These are phyloP conservation scores for Thumatha senex DNA, from an alignment of 2,888 invertebrate species.

Conservation along the genomic window DNA sequence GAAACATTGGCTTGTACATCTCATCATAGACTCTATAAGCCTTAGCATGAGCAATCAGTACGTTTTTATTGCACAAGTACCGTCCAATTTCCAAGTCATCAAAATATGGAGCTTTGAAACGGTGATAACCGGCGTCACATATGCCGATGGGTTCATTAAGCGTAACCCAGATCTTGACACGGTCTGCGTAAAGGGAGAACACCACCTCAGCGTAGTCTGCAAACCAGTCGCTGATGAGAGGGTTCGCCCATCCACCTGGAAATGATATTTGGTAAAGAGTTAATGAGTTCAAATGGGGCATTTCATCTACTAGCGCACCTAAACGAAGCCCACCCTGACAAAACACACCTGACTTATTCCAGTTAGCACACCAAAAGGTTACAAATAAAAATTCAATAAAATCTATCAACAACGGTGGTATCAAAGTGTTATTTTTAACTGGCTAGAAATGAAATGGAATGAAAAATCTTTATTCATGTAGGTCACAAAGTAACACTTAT, in stretches of 20 bases:
- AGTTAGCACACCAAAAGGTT: too few species aligned
- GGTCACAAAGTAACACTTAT: too few species aligned
- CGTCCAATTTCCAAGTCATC: conserved; percentile 4
- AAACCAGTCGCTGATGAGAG: conserved; percentile 82
- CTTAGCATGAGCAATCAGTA: conserved; percentile 86
- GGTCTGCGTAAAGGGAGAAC: conserved; percentile 80
- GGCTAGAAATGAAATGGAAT: too few species aligned
- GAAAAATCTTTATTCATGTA: too few species aligned
- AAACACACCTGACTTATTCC: too few species aligned
- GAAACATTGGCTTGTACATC: conserved; percentile 71
- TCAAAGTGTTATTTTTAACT: too few species aligned
- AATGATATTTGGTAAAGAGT: neutral
- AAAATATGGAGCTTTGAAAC: conserved; percentile 47
- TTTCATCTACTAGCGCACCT: too few species aligned
- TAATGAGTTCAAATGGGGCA: too few species aligned
- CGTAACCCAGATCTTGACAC: conserved; percentile 87
- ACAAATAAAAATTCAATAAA: too few species aligned
- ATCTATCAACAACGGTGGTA: too few species aligned
- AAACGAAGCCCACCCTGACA: too few species aligned
- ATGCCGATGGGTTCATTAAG: conserved; percentile 85
- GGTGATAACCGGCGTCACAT: conserved; percentile 54
- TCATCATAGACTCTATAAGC: conserved; percentile 82
- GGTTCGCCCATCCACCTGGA: conserved; percentile 85
- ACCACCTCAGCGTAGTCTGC: conserved; percentile 82
- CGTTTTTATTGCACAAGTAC: conserved; percentile 84